Evolutionary conservation across 2,113 vertebrate genomes (phyloP).

Genomic region (Antidorcas marsupialis): DNA sequence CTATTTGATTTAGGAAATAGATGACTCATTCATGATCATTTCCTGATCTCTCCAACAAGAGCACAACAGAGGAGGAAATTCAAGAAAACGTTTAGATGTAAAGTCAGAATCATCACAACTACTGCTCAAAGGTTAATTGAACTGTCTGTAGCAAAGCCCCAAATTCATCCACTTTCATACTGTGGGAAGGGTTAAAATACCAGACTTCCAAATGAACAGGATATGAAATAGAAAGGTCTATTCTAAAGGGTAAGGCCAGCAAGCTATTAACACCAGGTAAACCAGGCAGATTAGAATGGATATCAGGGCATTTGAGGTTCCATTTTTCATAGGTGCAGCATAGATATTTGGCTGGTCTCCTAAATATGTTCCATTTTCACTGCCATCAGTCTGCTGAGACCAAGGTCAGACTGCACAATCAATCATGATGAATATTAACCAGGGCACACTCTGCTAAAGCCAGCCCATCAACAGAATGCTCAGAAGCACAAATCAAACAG

Average conservation of each 20-base stretch:
- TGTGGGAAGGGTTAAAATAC: constrained; percentile 36
- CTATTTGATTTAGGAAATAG: constrained; percentile 62
- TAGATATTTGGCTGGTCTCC: constrained; percentile 35
- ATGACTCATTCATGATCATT: neutral
- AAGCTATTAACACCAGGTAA: constrained; percentile 69
- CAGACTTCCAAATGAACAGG: constrained; percentile 16
- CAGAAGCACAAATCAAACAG: constrained; percentile 49
- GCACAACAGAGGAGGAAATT: neutral
- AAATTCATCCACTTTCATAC: neutral
- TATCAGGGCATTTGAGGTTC: constrained; percentile 32
- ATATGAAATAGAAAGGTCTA: constrained; percentile 52
- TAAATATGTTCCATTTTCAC: constrained; percentile 54
- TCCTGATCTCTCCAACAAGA: neutral
- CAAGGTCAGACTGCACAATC: constrained; percentile 43
- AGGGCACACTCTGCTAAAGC: constrained; percentile 28
- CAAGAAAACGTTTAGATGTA: neutral
- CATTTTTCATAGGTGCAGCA: constrained; percentile 47
- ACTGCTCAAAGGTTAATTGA: constrained; percentile 43
- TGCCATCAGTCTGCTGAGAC: constrained; percentile 9
- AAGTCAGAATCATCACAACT: constrained; percentile 15
- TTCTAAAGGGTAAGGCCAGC: constrained; percentile 22
- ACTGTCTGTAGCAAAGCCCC: constrained; percentile 13
- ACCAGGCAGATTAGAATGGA: constrained; percentile 52
- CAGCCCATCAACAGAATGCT: constrained; percentile 49
- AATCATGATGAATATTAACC: constrained; percentile 33